phyloP scores from a whole-genome alignment of 1,140 invertebrate species.

The Rhagoletis pomonella region DNA sequence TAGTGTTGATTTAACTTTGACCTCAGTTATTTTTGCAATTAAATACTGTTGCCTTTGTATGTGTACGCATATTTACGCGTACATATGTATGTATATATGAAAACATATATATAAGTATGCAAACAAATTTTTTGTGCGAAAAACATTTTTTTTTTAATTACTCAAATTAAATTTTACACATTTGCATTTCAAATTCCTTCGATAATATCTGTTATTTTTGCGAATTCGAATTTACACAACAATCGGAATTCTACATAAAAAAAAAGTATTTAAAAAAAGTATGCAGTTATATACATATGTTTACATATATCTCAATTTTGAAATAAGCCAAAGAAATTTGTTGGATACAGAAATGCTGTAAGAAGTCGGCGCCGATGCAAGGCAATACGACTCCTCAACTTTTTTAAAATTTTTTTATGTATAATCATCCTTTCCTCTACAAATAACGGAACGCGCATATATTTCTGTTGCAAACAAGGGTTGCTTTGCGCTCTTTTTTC shows the following conservation, averaged over 20 bases:
- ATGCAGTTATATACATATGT: too few relatives aligned
- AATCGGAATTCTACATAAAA: not conserved
- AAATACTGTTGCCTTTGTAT: constrained; percentile 37
- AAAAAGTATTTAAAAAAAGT: not conserved
- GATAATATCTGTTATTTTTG: constrained; percentile 43
- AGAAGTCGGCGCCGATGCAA: too few relatives aligned
- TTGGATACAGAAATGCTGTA: too few relatives aligned
- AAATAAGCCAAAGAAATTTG: too few relatives aligned
- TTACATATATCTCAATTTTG: too few relatives aligned
- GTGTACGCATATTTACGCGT: not conserved
- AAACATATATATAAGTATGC: not conserved
- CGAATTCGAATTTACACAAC: constrained; percentile 10
- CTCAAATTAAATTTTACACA: constrained; percentile 17
- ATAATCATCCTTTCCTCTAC: too few relatives aligned
- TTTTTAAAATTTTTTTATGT: too few relatives aligned
- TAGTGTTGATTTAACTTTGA: constrained; percentile 52
- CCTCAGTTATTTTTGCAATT: constrained; percentile 46
- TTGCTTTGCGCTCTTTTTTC: too few relatives aligned
- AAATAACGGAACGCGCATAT: too few relatives aligned
- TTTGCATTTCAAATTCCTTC: constrained; percentile 38
- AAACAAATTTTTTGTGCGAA: too few relatives aligned
- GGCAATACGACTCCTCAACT: too few relatives aligned
- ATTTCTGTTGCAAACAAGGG: too few relatives aligned
- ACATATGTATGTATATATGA: not conserved
- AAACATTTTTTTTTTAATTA: not conserved